These are phyloP conservation scores for Parazoanthus darwini DNA, from an alignment of 92 coral and sea anemone genomes.

Conservation along the genomic window DNA sequence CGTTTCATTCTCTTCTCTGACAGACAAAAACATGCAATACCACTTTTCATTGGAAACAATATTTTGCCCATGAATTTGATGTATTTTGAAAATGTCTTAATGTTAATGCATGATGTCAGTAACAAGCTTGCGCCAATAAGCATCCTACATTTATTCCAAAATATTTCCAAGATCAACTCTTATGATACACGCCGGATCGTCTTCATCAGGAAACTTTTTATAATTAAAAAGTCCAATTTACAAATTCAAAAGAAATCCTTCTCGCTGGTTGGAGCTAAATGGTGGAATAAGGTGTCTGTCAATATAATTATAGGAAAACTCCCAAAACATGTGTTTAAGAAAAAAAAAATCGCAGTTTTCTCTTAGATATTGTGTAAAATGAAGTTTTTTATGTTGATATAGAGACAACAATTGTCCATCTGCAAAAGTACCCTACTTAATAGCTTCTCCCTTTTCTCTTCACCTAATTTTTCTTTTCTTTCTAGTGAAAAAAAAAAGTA, in stretches of 20 bases:
- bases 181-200: background rate
- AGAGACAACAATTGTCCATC: no score
- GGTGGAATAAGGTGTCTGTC: background rate
- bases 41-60: no score
- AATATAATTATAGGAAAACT: background rate
- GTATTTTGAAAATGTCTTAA: no score
- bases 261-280: background rate
- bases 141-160: background rate
- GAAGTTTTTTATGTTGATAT: background rate
- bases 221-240: background rate
- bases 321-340: background rate
- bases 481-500: no score
- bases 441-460: no score
- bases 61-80: no score
- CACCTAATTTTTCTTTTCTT: no score
- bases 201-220: background rate
- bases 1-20: no score
- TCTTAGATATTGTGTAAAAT: background rate
- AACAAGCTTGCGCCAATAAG: no score
- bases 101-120: no score
- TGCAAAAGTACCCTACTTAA: no score
- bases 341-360: background rate
- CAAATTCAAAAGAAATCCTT: background rate
- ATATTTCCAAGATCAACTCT: background rate
- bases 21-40: no score